Evolutionary conservation across 2,797 vertebrate species (phyloP), one percentile per base, ranked within the genome.

Genomic region (Gallinago nigripennis): DNA sequence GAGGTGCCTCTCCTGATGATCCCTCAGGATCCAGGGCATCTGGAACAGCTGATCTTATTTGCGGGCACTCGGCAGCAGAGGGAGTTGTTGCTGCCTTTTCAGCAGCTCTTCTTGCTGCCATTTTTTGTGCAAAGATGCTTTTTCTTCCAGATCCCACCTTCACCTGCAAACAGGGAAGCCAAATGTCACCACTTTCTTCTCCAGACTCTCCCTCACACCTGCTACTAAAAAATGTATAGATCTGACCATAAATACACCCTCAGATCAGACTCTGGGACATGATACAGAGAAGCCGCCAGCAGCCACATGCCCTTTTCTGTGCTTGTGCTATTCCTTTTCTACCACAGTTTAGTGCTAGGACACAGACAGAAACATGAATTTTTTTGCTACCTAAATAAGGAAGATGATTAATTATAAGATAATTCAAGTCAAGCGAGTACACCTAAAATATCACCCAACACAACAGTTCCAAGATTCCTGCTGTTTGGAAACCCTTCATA

Each of bases 61-160:
- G 83, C 83, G 39, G 0, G 3, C 19, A 77, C 65, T 86, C 75
- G 11, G 88, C 92, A 95, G 78, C 48, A 81, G 90, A 86, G 85
- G 92, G 84, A 86, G 93, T 48, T 50, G 82, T 57, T 46, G 68
- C 46, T 45, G 70, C 69, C 91, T 88, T 91, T 95, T 98, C 98
- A 83, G 97, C 97, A 8, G 97, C 90, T 87, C 97, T 99, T 95
- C 98, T 99, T 31, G 98, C 98, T 95, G 98, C 99, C 96, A 99
- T 98, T 95, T 99, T 99, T 81, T 98, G 98, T 30, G 99, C 99
- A 98, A 99, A 99, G 97, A 99, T 99, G 88, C 99, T 99, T 97
- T 97, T 99, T 95, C 97, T 99, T 71, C 96, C 98, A 96, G 96
- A 97, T 56, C 70, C 92, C 53, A 94, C 61, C 58, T 95, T 97